phyloP scores from a whole-genome alignment of 2,888 invertebrate genomes.

The Acronicta alni region DNA sequence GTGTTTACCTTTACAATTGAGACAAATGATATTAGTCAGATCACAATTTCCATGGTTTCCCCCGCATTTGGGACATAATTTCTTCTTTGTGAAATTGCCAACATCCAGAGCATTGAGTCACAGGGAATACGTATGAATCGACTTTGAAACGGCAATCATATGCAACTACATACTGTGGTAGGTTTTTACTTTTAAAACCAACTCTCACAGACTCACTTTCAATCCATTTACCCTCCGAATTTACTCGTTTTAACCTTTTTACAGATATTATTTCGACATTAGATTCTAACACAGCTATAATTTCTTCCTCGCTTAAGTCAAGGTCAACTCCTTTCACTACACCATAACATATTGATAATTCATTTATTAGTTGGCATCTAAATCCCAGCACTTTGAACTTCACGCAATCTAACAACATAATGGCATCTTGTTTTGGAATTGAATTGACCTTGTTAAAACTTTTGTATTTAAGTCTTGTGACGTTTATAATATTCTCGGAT shows the following conservation, averaged over 20 bases:
- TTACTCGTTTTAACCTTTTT: slow-evolving; percentile 31
- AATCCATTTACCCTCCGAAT: slow-evolving; percentile 31
- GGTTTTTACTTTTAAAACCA: slow-evolving; percentile 33
- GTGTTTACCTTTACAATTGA: too few relatives aligned
- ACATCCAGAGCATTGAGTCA: slow-evolving; percentile 46
- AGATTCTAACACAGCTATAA: slow-evolving; percentile 22
- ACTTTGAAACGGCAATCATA: slow-evolving; percentile 42
- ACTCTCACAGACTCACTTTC: slow-evolving; percentile 42
- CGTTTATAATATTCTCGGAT: slow-evolving; percentile 16
- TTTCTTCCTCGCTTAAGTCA: slow-evolving; percentile 39
- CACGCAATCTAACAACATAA: slow-evolving; percentile 9
- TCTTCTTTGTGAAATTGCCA: slow-evolving; percentile 32
- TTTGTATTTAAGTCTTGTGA: slow-evolving; percentile 43
- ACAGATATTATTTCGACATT: slow-evolving; percentile 22
- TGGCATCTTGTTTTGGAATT: slow-evolving; percentile 24
- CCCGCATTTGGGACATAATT: slow-evolving; percentile 15
- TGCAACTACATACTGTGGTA: slow-evolving; percentile 33
- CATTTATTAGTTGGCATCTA: slow-evolving; percentile 28
- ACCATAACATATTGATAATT: slow-evolving; percentile 41
- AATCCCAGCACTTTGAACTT: slow-evolving; percentile 25
- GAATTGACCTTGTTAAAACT: slow-evolving; percentile 13
- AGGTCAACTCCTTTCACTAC: slow-evolving; percentile 48
- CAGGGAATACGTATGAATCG: too few relatives aligned
- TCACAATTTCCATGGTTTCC: slow-evolving; percentile 11
- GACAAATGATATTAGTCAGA: not conserved